Percentiles rank a stretch among this genome's conserved stretches.
Conservation (phyloP, 2,888 invertebrate genomes). For the Stenodema calcarata region DNA sequence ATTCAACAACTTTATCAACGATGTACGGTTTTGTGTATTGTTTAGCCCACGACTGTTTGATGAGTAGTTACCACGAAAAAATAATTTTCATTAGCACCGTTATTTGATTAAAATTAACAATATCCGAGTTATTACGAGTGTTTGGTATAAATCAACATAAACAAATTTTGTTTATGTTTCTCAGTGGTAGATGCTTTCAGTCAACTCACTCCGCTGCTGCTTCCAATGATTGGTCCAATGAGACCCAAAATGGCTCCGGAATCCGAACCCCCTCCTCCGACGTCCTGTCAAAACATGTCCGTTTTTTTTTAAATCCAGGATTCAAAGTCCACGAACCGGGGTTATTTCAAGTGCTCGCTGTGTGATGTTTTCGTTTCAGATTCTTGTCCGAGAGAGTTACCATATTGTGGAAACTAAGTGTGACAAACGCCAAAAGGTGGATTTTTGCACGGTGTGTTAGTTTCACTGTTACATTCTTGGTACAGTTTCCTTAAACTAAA, state of each 20-base stretch:
- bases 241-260: constrained; percentile 56
- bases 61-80: no score
- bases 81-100: no score
- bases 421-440: not conserved
- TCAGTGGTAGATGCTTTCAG: no score
- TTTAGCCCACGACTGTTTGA: no score
- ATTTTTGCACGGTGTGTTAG: not conserved
- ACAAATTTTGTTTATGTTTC: no score
- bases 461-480: not conserved
- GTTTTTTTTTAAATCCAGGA: not conserved
- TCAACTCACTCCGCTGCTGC: constrained; percentile 55
- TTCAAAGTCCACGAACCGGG: not conserved
- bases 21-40: no score
- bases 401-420: no score
- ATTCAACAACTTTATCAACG: no score
- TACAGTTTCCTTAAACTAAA: not conserved
- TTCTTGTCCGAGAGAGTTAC: no score
- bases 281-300: not conserved
- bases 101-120: no score
- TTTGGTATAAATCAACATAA: no score
- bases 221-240: constrained; percentile 56
- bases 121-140: no score
- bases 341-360: not conserved
- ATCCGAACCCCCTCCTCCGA: constrained; percentile 54
- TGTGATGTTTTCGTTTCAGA: not conserved